phyloP scores from a whole-genome alignment of 2,113 vertebrate genomes.

The Jacana jacana region DNA sequence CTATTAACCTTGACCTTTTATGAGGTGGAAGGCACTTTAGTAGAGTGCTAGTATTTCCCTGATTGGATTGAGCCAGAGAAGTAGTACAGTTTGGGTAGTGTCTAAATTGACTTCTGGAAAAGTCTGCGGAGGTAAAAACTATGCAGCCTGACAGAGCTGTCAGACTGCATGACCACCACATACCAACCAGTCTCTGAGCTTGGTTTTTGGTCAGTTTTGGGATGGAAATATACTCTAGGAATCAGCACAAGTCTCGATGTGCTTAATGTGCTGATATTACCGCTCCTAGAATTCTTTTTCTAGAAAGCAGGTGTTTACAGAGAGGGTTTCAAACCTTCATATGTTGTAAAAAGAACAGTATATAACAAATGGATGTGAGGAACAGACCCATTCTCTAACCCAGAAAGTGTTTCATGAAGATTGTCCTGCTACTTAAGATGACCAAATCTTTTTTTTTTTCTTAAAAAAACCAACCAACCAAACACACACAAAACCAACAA shows the following conservation, averaged over 20 bases:
- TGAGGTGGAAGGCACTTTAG: neutral
- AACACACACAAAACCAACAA: too few relatives aligned
- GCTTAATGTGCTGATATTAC: neutral
- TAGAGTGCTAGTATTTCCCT: neutral
- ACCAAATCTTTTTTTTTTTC: neutral
- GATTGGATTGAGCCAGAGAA: neutral
- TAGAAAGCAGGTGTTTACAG: neutral
- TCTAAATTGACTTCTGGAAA: neutral
- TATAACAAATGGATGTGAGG: neutral
- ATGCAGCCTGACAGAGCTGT: neutral
- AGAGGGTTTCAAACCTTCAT: neutral
- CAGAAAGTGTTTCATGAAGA: neutral
- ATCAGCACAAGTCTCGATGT: neutral
- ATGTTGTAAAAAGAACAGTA: neutral
- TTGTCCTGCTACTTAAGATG: neutral
- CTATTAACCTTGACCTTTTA: neutral
- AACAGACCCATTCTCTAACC: neutral
- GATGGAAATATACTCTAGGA: neutral
- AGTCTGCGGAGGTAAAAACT: neutral
- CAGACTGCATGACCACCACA: neutral
- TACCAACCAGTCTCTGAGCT: neutral
- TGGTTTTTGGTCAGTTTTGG: neutral
- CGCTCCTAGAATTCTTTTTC: neutral
- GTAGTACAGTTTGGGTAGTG: neutral
- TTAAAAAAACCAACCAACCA: too few relatives aligned